Percentiles rank a stretch among this genome's conserved stretches.
These are phyloP conservation scores for Rhabdophis nuchalis DNA, from an alignment of 2,797 vertebrate species.

Conservation along the genomic window DNA sequence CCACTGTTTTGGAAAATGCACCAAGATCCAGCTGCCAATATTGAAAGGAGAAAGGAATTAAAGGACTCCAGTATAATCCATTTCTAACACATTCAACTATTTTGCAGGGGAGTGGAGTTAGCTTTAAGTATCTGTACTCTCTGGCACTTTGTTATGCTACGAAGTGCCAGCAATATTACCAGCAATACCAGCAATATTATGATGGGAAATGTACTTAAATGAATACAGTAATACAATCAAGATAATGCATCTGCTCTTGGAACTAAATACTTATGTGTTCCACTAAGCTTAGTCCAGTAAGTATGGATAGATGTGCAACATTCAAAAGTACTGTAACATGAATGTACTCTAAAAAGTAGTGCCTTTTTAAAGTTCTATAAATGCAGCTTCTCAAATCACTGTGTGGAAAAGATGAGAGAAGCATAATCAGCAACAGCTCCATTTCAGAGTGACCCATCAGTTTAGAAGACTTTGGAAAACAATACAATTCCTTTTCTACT, in stretches of 20 bases:
- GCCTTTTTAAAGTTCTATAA: not conserved
- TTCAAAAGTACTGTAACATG: not conserved
- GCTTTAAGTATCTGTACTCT: not conserved
- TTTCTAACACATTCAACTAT: not conserved
- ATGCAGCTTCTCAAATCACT: not conserved
- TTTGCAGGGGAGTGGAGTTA: not conserved
- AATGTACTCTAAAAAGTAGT: not conserved
- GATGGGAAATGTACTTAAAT: not conserved
- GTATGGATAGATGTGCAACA: not conserved
- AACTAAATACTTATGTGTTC: not conserved
- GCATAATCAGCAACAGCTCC: not conserved
- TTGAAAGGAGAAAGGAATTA: not conserved
- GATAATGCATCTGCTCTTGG: not conserved
- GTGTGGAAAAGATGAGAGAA: not conserved
- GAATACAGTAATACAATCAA: not conserved
- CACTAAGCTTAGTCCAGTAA: not conserved
- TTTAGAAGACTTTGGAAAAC: not conserved
- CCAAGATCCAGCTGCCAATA: not conserved
- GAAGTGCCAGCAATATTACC: not conserved
- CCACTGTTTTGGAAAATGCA: constrained; percentile 5
- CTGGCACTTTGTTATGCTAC: not conserved
- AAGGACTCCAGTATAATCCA: constrained; percentile 3
- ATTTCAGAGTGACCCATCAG: not conserved
- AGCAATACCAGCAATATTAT: not conserved
- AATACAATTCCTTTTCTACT: not conserved